Evolutionary conservation across 2,113 vertebrate species (phyloP), one percentile per base, ranked within the genome.

Genomic region (Melanerpes aurifrons): DNA sequence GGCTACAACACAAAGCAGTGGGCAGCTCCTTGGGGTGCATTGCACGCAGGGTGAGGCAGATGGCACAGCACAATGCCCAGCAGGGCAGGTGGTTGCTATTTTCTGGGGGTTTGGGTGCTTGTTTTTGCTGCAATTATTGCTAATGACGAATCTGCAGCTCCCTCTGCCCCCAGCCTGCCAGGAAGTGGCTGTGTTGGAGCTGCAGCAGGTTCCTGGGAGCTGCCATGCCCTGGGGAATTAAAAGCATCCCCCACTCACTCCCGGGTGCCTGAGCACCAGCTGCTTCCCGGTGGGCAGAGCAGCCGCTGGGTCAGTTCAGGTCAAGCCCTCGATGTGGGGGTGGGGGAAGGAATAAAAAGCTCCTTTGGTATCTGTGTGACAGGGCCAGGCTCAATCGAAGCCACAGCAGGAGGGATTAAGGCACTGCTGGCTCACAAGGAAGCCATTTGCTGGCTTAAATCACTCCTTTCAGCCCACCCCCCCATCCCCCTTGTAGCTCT

Each of bases 351-450:
- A 26, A 13, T 21, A 13, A 24, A 40, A 47, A 71, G 50, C 93
- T 92, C 29, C 82, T 80, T 87, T 87, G 29, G 26, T 59, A 24
- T 40, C 47, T 64, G 26, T 50, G 24, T 28, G 71, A 22, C 45
- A 29, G 0, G 25, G 32, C 16, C 40, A 22, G 80, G 84, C 64
- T 53, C 70, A 26, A 12, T 11, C 6, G 0, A 75, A 13, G 10
- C 45, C 58, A 21, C 59, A 45, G 87, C 89, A 61, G 78, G 45
- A 47, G 87, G 91, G 93, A 89, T 95, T 89, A 94, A 67, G 81
- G 74, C 12, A 0, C 76, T 69, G 50, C 50, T 2, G 2, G 24
- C 64, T 86, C 92, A 37, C 68, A n/a, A 54, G 67, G 90, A 79
- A 92, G 37, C 81, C 82, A 58, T 89, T 91, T 91, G 84, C 81